These are phyloP conservation scores for Pelochelys cantorii DNA, from an alignment of 2,797 vertebrate genomes.

Conservation along the genomic window DNA sequence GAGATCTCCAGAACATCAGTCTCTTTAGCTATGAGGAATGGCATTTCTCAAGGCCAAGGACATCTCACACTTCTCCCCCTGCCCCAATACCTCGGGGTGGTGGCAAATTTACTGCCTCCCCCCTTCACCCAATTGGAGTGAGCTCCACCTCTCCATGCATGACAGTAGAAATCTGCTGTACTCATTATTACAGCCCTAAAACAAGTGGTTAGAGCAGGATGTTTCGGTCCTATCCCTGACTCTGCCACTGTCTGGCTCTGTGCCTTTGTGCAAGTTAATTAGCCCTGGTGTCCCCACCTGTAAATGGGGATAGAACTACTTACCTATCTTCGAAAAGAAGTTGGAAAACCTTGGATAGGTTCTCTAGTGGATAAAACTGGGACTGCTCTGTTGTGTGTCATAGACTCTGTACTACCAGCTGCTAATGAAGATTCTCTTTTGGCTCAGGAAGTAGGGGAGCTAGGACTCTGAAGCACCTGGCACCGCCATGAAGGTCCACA, in stretches of 20 bases:
- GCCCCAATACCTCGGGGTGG: rapidly evolving
- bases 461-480: background rate
- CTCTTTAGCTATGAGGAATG: background rate
- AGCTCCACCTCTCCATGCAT: background rate
- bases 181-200: background rate
- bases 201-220: background rate
- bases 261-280: background rate
- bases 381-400: background rate
- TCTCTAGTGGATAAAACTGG: background rate
- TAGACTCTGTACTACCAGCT: background rate
- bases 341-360: background rate
- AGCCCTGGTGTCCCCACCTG: background rate
- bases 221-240: background rate
- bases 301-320: background rate
- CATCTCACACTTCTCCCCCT: background rate
- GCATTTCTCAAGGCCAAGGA: background rate
- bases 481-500: background rate
- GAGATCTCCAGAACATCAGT: background rate
- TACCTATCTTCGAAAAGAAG: background rate
- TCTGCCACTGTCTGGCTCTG: background rate
- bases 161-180: background rate
- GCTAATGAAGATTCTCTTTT: background rate
- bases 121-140: rapidly evolving
- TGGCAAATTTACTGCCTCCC: background rate
- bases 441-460: background rate